Evolutionary conservation across 2,888 invertebrate genomes (phyloP).

Genomic region (Tenthredo amoena): DNA sequence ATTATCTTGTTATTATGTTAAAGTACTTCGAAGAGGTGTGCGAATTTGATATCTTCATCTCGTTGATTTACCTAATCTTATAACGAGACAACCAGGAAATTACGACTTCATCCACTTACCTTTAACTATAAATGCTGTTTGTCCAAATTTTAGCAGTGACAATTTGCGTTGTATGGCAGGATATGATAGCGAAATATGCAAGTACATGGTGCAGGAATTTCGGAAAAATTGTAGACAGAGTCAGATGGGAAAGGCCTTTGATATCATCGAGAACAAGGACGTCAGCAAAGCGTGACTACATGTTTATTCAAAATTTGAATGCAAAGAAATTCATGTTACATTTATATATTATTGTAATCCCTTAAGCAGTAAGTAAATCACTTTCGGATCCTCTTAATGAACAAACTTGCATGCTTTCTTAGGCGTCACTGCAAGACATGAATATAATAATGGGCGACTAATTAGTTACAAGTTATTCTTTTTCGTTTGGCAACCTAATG

Average conservation of each 20-base stretch:
- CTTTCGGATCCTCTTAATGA: neutral
- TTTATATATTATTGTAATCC: neutral
- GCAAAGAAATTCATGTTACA: neutral
- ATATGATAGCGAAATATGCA: neutral
- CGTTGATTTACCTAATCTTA: neutral
- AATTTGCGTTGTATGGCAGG: neutral
- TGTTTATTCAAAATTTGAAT: neutral
- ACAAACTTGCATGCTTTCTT: neutral
- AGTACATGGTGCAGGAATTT: neutral
- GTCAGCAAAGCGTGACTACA: conserved; percentile 1
- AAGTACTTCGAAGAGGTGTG: neutral
- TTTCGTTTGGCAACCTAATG: neutral
- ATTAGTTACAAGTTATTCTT: neutral
- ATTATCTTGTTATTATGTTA: neutral
- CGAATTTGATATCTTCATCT: neutral
- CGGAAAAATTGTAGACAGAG: neutral
- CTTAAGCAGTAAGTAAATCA: neutral
- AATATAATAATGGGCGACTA: neutral
- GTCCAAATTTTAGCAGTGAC: neutral
- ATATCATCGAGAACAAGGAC: neutral
- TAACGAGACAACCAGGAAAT: neutral
- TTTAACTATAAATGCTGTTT: neutral
- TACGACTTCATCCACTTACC: neutral
- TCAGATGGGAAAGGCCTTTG: neutral
- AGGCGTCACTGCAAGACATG: neutral